Conservation (phyloP, 2,797 vertebrate genomes). For the Cetoscarus ocellatus region DNA sequence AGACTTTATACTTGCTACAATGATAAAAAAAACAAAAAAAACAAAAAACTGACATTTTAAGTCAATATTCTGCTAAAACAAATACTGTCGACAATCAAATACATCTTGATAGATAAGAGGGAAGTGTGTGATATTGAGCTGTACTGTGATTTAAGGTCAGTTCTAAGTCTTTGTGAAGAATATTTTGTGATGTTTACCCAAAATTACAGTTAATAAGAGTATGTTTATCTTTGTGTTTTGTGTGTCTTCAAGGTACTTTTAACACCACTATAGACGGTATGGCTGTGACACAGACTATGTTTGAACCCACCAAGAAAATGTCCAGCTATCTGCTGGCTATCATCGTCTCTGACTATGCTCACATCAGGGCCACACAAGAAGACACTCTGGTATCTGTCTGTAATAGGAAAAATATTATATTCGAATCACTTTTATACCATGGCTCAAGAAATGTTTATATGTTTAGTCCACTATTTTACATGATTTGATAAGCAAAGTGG, state of each 20-base stretch:
- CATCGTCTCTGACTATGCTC: conserved; percentile 84
- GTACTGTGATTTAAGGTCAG: too few species aligned
- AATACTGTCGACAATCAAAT: too few species aligned
- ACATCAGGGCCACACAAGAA: accelerated
- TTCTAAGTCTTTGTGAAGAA: too few species aligned
- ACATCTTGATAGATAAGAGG: too few species aligned
- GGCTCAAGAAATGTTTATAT: neutral
- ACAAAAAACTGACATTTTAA: too few species aligned
- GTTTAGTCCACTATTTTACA: too few species aligned
- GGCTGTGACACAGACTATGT: conserved; percentile 75
- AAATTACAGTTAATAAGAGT: neutral
- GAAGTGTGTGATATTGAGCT: too few species aligned
- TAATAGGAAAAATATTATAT: neutral
- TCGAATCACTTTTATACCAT: neutral
- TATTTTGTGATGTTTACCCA: neutral
- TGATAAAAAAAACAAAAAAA: too few species aligned
- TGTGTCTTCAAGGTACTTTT: conserved; percentile 58
- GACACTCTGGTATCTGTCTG: conserved; percentile 24
- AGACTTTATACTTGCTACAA: too few species aligned
- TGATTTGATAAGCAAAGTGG: too few species aligned
- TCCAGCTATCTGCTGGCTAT: conserved; percentile 93
- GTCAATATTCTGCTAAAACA: too few species aligned
- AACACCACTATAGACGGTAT: neutral
- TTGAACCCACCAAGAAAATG: conserved; percentile 86
- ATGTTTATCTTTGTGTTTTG: neutral